phyloP scores from a whole-genome alignment of 2,797 vertebrate species.

The Paramormyrops hopkinsi region DNA sequence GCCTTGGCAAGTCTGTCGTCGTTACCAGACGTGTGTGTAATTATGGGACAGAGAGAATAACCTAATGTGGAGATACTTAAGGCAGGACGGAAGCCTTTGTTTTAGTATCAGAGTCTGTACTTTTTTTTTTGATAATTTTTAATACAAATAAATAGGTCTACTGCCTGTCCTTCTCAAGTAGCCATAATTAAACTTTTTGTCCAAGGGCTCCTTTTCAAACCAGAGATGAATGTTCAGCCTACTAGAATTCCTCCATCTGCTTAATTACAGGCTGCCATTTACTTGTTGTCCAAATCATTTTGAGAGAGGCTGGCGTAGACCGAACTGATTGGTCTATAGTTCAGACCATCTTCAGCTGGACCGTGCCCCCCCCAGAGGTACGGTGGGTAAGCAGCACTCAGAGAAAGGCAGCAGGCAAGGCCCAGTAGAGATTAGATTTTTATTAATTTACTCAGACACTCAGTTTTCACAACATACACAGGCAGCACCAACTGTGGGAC shows the following conservation, averaged over 20 bases:
- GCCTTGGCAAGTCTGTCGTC: background rate
- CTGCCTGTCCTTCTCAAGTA: background rate
- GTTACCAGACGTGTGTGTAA: background rate
- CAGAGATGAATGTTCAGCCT: background rate
- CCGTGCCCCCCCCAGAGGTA: background rate
- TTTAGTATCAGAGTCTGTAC: background rate
- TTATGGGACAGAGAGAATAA: background rate
- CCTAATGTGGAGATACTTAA: background rate
- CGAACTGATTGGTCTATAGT: background rate
- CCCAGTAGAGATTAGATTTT: constrained; percentile 34
- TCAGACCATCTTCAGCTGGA: background rate
- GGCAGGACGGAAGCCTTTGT: background rate
- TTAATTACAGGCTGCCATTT: background rate
- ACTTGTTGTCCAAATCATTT: background rate
- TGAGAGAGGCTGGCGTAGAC: background rate
- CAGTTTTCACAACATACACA: constrained; percentile 46
- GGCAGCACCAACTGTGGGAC: constrained; percentile 30
- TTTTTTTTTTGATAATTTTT: constrained; percentile 12
- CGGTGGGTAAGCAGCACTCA: background rate
- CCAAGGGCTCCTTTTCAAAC: background rate
- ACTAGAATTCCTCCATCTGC: background rate
- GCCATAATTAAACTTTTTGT: background rate
- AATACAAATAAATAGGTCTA: constrained; percentile 1
- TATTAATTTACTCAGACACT: constrained; percentile 49
- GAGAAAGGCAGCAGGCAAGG: background rate